Evolutionary conservation across 2,888 invertebrate genomes (phyloP).

Genomic region (Zeuzera pyrina): DNA sequence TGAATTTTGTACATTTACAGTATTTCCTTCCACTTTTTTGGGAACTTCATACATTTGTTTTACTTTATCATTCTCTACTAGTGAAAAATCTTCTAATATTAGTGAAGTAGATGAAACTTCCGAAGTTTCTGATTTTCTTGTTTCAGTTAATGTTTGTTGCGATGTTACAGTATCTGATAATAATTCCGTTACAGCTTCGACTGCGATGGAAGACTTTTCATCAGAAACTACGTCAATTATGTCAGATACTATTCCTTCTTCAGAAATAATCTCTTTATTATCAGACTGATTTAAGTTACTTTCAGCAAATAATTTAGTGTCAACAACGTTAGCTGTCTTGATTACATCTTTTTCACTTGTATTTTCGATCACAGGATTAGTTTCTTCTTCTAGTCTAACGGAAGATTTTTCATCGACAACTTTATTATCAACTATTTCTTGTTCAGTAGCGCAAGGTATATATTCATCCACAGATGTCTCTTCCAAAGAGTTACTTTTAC

Average conservation of each 20-base stretch:
- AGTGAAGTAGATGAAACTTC: too few relatives aligned
- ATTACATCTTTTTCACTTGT: too few relatives aligned
- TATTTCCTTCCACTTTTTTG: neutral
- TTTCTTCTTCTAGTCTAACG: constrained; percentile 21
- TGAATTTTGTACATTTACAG: too few relatives aligned
- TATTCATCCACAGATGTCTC: constrained; percentile 26
- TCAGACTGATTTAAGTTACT: too few relatives aligned
- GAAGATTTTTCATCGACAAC: constrained; percentile 34
- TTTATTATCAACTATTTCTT: constrained; percentile 24
- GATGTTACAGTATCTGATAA: constrained; percentile 10
- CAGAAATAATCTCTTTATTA: too few relatives aligned
- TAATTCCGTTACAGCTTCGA: neutral
- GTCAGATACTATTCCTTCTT: too few relatives aligned
- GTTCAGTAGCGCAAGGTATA: constrained; percentile 17
- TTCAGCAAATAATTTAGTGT: too few relatives aligned
- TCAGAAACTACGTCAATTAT: neutral
- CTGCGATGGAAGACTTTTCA: neutral
- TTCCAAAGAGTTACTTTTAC: constrained; percentile 73
- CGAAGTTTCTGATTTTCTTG: too few relatives aligned
- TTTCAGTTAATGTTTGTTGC: too few relatives aligned
- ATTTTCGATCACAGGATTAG: too few relatives aligned
- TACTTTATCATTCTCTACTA: neutral
- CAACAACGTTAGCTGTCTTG: too few relatives aligned
- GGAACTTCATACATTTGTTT: neutral
- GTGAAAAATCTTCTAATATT: neutral